Evolutionary conservation across 30 jellyfish, hydroid and myxozoan genomes (phyloP), one percentile per base, ranked within the genome.

Genomic region (Catostylus mosaicus): DNA sequence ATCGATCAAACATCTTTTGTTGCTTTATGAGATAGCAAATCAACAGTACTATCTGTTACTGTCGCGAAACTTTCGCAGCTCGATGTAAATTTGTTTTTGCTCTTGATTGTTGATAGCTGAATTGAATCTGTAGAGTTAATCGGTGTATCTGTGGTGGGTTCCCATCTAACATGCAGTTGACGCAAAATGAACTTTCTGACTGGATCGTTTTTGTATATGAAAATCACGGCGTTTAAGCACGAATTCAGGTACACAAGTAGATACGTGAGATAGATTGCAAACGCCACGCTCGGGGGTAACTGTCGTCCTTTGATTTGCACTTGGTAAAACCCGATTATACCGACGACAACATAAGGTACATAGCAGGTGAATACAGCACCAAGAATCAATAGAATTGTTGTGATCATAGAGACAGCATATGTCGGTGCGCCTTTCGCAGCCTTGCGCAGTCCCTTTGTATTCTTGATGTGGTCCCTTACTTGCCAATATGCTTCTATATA

Each of bases 321-420:
- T 47, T 43, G 51, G 46, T 79, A 65, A 33, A 65, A 79, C 26
- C 82, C 81, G 26, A 43, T 10, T 66, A 64, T 63, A 12, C 89
- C 89, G 16, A 64, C 89, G 38, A 36, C 24, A 30, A 79, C 81
- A 46, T 79, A 79, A 0, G 89, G 89, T 48, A 79, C 82, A 30
- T 79, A 79, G 64, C 89, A 79, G 1, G 64, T 20, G 32, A 65
- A 62, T 0, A 79, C 75, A 24, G 89, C 81, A 26, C 82, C 82
- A 27, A 79, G 66, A 47, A 79, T 79, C 27, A 79, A 31, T 1
- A 77, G 56, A 22, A 77, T 77, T 26, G 88, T 77, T 30, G 67
- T 60, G 46, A 79, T 79, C 89, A 79, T 79, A 3, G 82, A 14
- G 9, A 62, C 27, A 1, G 89, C 89, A 34, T 62, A 65, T 0